These are phyloP conservation scores for Athene cunicularia DNA, from an alignment of 2,113 vertebrate species.

Conservation along the genomic window DNA sequence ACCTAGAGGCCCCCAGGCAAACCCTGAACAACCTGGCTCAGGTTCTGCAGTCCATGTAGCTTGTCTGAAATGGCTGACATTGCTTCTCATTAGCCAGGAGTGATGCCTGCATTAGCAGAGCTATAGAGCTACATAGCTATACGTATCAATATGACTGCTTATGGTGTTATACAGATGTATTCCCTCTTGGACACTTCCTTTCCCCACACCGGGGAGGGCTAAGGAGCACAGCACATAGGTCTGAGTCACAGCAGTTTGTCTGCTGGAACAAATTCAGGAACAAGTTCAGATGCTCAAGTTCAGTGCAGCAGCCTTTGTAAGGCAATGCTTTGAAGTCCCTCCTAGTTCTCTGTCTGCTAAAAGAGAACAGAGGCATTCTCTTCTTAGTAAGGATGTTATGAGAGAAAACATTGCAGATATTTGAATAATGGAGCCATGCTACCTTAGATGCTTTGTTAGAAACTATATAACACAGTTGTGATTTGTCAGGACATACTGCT, in stretches of 20 bases:
- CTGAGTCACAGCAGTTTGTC: not conserved
- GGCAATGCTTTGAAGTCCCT: not conserved
- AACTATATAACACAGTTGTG: not conserved
- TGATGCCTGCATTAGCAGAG: not conserved
- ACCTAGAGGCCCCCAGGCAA: not conserved
- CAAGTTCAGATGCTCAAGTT: not conserved
- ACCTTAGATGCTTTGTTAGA: not conserved
- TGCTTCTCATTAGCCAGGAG: not conserved
- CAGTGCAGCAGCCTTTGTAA: not conserved
- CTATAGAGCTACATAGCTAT: not conserved
- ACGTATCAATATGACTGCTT: not conserved
- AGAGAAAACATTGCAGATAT: not conserved
- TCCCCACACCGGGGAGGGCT: accelerated
- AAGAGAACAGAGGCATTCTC: not conserved
- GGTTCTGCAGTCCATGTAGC: not conserved
- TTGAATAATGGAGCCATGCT: not conserved
- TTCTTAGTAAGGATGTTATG: not conserved
- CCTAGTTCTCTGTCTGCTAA: not conserved
- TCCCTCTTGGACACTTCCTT: not conserved
- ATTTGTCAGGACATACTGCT: not conserved
- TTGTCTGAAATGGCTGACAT: not conserved
- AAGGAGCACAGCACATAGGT: not conserved
- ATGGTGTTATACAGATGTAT: not conserved
- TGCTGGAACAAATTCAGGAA: not conserved
- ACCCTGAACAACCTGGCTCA: not conserved